Evolutionary conservation across 1,140 invertebrate genomes (phyloP), one percentile per base, ranked within the genome.

Genomic region (Littorina saxatilis): DNA sequence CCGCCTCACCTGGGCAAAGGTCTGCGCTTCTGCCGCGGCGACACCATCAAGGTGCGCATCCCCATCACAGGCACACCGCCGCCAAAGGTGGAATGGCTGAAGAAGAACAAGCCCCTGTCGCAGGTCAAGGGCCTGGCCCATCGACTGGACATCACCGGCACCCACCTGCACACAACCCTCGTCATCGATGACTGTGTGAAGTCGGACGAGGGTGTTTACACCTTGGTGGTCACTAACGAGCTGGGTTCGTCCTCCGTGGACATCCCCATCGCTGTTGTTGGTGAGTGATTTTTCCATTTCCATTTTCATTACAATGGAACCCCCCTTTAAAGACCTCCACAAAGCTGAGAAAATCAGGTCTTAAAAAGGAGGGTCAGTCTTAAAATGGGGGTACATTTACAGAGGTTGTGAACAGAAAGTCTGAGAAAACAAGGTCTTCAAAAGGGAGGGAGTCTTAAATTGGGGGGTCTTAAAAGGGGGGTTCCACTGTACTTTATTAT

Each of bases 11-110:
- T 99, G 95, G 94, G 97, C 70, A 97, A 98, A 88, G 97, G 97
- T 0, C 97, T 98, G 0, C 98, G 96, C 94, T 99, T 99, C 93
- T 98, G 99, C 91, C 98, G 99, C 91, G 98, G 98, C 75, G 97
- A 98, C 91, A 99, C 98, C 89, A 96, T 99, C 20, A 95, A 98
- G n/a, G 95, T 99, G 81, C 99, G 99, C 92, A 96, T 99, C 87
- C 98, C 98, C 61, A 99, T 99, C 94, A 99, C 97, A 90, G 98
- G 98, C 0, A 97, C 96, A 91, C 99, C 99, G 0, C 96, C 96
- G 88, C 98, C 98, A 5, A 96, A 95, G 87, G 96, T 99, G 83
- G 96, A 95, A 13, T 99, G 99, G 99, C 95, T 96, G 11, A 94
- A 96, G 81, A 98, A 99, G 87, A 43, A 63, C 35, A 80, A 79